Conservation (phyloP, 2,888 invertebrate species). For the Chrysolina oricalcia region DNA sequence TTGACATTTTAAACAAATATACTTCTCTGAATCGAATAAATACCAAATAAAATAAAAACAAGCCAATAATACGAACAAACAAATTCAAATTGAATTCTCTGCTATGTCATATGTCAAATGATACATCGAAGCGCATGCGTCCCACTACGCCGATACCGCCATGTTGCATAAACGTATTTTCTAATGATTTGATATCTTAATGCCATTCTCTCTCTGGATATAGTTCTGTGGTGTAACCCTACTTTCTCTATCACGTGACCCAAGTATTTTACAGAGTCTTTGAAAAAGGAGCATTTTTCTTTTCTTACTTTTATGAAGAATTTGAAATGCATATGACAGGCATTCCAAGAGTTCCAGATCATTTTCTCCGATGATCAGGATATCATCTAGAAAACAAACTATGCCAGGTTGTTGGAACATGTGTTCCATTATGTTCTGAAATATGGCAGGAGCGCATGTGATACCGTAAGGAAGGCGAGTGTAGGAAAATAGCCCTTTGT, state of each 20-base stretch:
- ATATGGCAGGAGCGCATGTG: not conserved
- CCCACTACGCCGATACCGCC: too few relatives aligned
- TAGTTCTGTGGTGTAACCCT: too few relatives aligned
- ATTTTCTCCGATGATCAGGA: not conserved
- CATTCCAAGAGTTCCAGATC: not conserved
- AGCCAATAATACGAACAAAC: too few relatives aligned
- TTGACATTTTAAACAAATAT: too few relatives aligned
- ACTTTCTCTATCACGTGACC: not conserved
- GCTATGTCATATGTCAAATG: too few relatives aligned
- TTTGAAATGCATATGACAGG: not conserved
- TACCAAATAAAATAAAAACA: too few relatives aligned
- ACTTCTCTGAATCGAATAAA: too few relatives aligned
- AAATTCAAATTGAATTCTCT: too few relatives aligned
- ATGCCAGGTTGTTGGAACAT: not conserved
- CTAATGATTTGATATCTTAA: too few relatives aligned
- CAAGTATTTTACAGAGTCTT: not conserved
- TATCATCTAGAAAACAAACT: not conserved
- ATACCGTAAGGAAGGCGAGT: not conserved
- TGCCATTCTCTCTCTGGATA: too few relatives aligned
- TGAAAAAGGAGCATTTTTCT: not conserved
- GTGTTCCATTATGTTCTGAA: not conserved
- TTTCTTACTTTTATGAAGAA: not conserved
- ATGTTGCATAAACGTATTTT: too few relatives aligned
- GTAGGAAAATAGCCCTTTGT: not conserved
- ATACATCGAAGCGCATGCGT: too few relatives aligned